Evolutionary conservation across 2,797 vertebrate genomes (phyloP), one percentile per base, ranked within the genome.

Genomic region (Sebastes reedi): DNA sequence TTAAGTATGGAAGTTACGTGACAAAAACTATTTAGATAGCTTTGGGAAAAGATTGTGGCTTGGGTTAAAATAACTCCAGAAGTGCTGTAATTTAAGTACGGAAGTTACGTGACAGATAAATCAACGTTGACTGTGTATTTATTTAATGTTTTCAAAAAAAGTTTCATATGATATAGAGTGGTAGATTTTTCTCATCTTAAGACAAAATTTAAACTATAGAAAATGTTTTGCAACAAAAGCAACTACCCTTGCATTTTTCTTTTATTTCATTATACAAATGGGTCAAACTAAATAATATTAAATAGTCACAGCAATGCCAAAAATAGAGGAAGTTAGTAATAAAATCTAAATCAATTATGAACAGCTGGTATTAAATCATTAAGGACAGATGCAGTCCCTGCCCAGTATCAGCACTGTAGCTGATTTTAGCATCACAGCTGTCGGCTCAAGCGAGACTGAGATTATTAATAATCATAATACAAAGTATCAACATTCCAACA

Each of bases 341-440:
- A 56, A 68, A 74, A 39, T 64, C 30, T 27, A 59, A 74, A 77
- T 77, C 1, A 39, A 73, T 77, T 74, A 50, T 65, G 32, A 81
- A 46, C 75, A 77, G 72, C 80, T 77, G 76, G 29, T 60, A 59
- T 85, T 75, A 83, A 84, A 86, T 87, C 75, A 82, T 87, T 82
- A 70, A 6, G 24, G 52, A 32, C 64, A 75, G 72, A 81, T 72
- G 61, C 75, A 70, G 59, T 61, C 67, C 42, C 72, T 77, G 75
- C 67, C 73, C 79, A 68, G 39, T 65, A 58, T 76, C 32, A 12
- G 56, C 18, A 25, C 72, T 64, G 67, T 4, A 11, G 61, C 79
- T 77, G 60, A 72, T 82, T 82, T 83, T 83, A 83, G 80, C 67
- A 68, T 70, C 50, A 27, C 78, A 88, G 79, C 84, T 82, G 75